Evolutionary conservation across 2,888 invertebrate genomes (phyloP), one percentile per base, ranked within the genome.

Genomic region (Pollenia angustigena): DNA sequence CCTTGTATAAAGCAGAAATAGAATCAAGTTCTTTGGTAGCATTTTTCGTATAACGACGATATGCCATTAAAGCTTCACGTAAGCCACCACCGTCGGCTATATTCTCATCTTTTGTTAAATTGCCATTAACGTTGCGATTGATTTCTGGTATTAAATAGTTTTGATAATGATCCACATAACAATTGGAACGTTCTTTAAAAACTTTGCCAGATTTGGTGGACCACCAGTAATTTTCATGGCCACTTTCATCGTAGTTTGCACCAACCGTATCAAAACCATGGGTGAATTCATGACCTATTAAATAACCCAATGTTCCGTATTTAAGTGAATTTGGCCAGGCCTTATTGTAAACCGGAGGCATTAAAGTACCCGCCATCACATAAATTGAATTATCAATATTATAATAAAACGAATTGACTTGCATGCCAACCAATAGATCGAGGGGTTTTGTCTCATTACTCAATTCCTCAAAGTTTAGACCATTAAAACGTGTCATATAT

Each of bases 1-100:
- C 84, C n/a, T 82, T 88, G n/a, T 82, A 68, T 1, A 85, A 74
- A 44, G 58, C 42, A 10, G 64, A 58, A 42, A 83, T 23, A 14
- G 69, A 62, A 2, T 83, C 48, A 0, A 81, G 69, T n/a, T 66
- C 81, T 42, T 69, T 87, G 0, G 52, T 74, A 3, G 86, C 62
- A 14, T 89, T 85, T 48, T 92, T 92, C 52, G 90, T 88, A 32
- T 90, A 88, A n/a, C 75, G 89, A 0, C 90, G 89, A 88, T 92
- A 92, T 0, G 93, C 91, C 12, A 74, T 82, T 2, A 92, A 75
- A 0, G 92, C 89, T 66, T 90, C 89, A 0, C 89, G 88, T 46
- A 92, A 69, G 0, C 92, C 92, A 1, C 93, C 93, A 62, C 89
- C 89, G 54, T 92, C 93, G 0, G 92, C 93, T 16, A 92, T 92